Evolutionary conservation across 2,797 vertebrate genomes (phyloP).

Genomic region (Eutrigla gurnardus): DNA sequence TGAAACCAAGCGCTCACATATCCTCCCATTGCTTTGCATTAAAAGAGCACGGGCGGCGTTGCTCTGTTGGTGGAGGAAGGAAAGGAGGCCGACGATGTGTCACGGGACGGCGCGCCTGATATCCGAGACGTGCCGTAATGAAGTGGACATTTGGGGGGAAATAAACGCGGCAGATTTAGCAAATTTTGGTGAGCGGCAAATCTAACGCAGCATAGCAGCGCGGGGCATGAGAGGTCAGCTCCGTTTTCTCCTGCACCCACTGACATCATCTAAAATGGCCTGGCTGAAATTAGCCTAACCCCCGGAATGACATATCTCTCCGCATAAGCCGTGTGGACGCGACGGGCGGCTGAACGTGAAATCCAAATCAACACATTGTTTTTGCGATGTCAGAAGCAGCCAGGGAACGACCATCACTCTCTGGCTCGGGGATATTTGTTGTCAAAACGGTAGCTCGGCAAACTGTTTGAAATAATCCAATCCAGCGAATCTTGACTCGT

Average conservation of each 20-base stretch:
- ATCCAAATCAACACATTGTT: slow-evolving; percentile 86
- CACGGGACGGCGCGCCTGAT: slow-evolving; percentile 61
- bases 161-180: slow-evolving; percentile 73
- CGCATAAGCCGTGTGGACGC: slow-evolving; percentile 70
- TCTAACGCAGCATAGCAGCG: slow-evolving; percentile 73
- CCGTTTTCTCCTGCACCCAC: slow-evolving; percentile 69
- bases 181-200: slow-evolving; percentile 71
- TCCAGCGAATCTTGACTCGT: slow-evolving; percentile 82
- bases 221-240: slow-evolving; percentile 77
- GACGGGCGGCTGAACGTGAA: slow-evolving; percentile 80
- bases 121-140: slow-evolving; percentile 61
- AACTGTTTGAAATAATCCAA: slow-evolving; percentile 82
- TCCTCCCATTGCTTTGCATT: slow-evolving; percentile 72
- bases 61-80: slow-evolving; percentile 53
- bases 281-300: slow-evolving; percentile 81
- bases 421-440: slow-evolving; percentile 84
- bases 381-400: slow-evolving; percentile 81
- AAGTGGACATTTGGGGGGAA: slow-evolving; percentile 71
- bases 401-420: slow-evolving; percentile 80
- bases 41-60: slow-evolving; percentile 41
- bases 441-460: slow-evolving; percentile 77
- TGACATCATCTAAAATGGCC: slow-evolving; percentile 79
- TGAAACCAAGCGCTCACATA: slow-evolving; percentile 63
- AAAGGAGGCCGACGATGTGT: slow-evolving; percentile 67
- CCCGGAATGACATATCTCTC: slow-evolving; percentile 82